These are phyloP conservation scores for Heliconius hermathena DNA, from an alignment of 1,140 invertebrate genomes.

Conservation along the genomic window DNA sequence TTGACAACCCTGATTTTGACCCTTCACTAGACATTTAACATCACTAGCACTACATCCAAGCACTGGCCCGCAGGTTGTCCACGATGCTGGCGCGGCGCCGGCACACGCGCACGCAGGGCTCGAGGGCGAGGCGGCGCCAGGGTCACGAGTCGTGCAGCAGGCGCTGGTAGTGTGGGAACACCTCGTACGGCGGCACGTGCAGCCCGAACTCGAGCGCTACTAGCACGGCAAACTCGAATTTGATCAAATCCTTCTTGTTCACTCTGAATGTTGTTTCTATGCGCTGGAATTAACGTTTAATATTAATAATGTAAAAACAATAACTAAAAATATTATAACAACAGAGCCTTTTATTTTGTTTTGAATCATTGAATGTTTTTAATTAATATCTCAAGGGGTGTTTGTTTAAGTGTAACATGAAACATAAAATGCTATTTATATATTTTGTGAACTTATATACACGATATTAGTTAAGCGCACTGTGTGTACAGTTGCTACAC, in stretches of 20 bases:
- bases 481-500: no score
- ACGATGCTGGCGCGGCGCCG: conserved; percentile 59
- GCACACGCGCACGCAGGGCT: conserved; percentile 46
- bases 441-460: no score
- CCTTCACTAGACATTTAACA: no score
- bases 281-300: conserved; percentile 19
- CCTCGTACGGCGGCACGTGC: conserved; percentile 94
- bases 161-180: conserved; percentile 97
- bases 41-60: conserved; percentile 48
- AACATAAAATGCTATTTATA: no score
- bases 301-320: no score
- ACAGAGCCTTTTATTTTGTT: no score
- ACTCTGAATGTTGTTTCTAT: conserved; percentile 92
- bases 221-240: conserved; percentile 96
- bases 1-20: no score
- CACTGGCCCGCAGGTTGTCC: conserved; percentile 52
- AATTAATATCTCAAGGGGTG: no score
- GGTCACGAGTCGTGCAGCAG: conserved; percentile 93
- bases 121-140: conserved; percentile 54
- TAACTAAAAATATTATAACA: no score
- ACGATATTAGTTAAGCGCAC: no score
- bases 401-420: no score
- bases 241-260: conserved; percentile 94
- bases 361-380: no score
- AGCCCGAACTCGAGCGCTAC: conserved; percentile 97